Evolutionary conservation across 2,797 vertebrate genomes (phyloP).

Genomic region (Chelidonichthys spinosus): DNA sequence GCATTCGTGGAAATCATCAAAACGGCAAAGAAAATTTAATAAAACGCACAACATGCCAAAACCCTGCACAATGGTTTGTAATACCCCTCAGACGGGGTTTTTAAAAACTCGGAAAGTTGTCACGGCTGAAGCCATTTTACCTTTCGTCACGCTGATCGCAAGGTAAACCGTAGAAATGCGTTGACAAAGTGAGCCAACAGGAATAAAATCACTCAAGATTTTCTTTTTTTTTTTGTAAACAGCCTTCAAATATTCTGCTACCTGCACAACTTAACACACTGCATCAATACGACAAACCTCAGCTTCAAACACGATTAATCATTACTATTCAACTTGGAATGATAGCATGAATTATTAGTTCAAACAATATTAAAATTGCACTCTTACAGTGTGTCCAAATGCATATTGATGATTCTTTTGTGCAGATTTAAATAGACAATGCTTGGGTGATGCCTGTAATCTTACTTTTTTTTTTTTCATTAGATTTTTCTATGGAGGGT

Average conservation of each 20-base stretch:
- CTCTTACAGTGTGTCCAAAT: constrained; percentile 8
- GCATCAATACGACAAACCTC: background rate
- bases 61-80: background rate
- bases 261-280: background rate
- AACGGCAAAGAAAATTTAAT: constrained; percentile 48
- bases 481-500: constrained; percentile 8
- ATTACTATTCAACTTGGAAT: constrained; percentile 20
- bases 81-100: background rate
- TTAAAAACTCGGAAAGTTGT: constrained; percentile 9
- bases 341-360: constrained; percentile 28
- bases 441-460: background rate
- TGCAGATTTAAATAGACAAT: background rate
- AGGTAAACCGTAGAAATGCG: background rate
- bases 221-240: constrained; percentile 18
- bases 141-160: background rate
- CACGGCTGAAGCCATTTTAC: background rate
- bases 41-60: constrained; percentile 10
- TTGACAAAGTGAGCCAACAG: constrained; percentile 22
- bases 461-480: constrained; percentile 2
- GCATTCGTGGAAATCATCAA: constrained; percentile 49
- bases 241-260: constrained; percentile 24
- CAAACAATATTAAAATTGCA: constrained; percentile 35
- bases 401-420: constrained; percentile 21
- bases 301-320: background rate
- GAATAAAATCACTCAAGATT: constrained; percentile 23